Conservation (phyloP, 2,113 vertebrate genomes). For the Hippocampus mohnikei region DNA sequence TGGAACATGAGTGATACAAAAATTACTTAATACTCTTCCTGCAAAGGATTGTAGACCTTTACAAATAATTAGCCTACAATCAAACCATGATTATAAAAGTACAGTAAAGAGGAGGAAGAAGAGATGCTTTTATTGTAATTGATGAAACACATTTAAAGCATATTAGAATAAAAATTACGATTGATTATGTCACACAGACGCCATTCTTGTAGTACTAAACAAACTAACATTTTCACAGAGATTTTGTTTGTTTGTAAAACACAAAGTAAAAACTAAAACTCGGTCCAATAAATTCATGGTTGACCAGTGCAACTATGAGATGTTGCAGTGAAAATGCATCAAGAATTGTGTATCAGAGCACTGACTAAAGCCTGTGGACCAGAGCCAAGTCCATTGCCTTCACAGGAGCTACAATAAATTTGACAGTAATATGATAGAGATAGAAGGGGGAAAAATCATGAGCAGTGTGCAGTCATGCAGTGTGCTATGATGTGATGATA, state of each 20-base stretch:
- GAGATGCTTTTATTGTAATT: background rate
- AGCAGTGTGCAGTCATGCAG: background rate
- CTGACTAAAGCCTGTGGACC: background rate
- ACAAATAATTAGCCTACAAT: no score
- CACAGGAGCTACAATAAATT: background rate
- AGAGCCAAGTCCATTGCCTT: background rate
- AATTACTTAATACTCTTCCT: no score
- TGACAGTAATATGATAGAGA: background rate
- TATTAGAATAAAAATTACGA: slow-evolving; percentile 8
- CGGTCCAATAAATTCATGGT: background rate
- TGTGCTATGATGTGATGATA: background rate
- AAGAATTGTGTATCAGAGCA: background rate
- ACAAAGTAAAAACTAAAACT: background rate
- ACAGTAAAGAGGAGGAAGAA: background rate
- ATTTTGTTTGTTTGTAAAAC: background rate
- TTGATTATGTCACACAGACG: slow-evolving; percentile 13
- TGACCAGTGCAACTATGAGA: background rate
- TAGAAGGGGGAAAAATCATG: background rate
- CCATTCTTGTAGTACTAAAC: background rate
- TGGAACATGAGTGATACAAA: no score
- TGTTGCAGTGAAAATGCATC: background rate
- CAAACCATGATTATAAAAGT: no score
- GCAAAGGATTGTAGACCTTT: no score
- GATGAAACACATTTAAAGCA: background rate
- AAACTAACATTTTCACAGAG: background rate